Conservation (phyloP, 1,140 invertebrate genomes). For the Artemia franciscana region DNA sequence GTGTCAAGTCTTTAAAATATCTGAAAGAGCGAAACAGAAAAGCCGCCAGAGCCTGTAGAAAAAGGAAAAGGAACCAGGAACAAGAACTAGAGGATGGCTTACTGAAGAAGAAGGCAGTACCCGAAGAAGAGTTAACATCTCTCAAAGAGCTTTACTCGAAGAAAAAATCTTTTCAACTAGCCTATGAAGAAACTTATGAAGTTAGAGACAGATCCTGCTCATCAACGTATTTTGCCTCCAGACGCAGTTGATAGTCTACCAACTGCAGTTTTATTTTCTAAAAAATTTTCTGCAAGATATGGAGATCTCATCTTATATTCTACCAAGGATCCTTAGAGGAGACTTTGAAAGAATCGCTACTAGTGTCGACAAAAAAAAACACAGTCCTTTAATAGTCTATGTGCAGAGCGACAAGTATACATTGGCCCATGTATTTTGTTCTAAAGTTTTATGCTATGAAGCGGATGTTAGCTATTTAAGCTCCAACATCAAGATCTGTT, state of each 20-base stretch:
- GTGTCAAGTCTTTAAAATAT: no score
- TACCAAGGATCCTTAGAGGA: slow-evolving; percentile 71
- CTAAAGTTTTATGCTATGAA: slow-evolving; percentile 69
- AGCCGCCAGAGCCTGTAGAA: no score
- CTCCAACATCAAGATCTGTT: slow-evolving; percentile 72
- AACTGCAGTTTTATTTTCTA: slow-evolving; percentile 60
- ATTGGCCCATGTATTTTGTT: slow-evolving; percentile 83
- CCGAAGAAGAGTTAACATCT: no score
- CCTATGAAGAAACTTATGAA: no score
- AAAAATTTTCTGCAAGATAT: slow-evolving; percentile 54
- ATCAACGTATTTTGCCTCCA: no score
- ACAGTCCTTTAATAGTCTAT: slow-evolving; percentile 73
- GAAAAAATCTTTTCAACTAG: no score
- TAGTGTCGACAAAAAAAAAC: slow-evolving; percentile 68
- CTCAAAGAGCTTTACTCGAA: no score
- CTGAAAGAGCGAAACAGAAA: no score
- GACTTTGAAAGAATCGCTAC: slow-evolving; percentile 63
- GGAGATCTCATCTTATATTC: slow-evolving; percentile 65
- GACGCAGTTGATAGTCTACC: slow-evolving; percentile 58
- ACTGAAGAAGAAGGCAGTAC: no score
- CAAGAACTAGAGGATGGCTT: no score
- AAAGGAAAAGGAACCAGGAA: no score
- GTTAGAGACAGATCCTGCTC: no score
- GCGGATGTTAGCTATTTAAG: slow-evolving; percentile 61
- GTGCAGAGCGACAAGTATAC: slow-evolving; percentile 82